Base-by-base conservation (phyloP, 2,888 invertebrate genomes). In the Erynnis tages region DNA sequence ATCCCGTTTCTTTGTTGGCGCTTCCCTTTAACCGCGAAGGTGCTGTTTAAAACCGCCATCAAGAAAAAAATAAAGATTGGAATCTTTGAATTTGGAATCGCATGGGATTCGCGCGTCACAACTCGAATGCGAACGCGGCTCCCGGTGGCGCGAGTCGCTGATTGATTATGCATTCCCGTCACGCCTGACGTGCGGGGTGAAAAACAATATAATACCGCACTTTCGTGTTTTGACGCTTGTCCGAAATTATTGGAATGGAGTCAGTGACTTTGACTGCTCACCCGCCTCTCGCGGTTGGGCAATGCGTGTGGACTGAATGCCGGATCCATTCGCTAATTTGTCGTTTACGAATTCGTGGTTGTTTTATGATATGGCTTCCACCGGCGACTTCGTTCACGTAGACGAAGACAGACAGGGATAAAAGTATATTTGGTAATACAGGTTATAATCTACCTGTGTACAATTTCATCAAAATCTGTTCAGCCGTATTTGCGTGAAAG, bases 121-220 rank as follows among this genome's bases (percentile, higher is more conserved):
- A 63, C 37, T 59, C 64, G 66, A 63, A 58, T 70, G 25, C 38
- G 30, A 49, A 32, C 30, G 73, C 72, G 76, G 72, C 76, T 74
- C 63, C 75, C 71, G n/a, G n/a, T n/a, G n/a, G n/a, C n/a, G n/a
- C n/a, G 82, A 76, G 79, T 85, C 80, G 78, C 85, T 87, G 88
- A 88, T 88, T 86, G 88, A 87, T 88, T 88, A 88, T 86, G 79
- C 82, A 85, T 84, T 85, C 87, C 61, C 70, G 75, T 76, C 82
- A 80, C 78, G 79, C 71, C 64, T 76, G 82, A 78, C 73, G 69
- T 69, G 76, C 62, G 66, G 62, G 63, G 67, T 67, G 69, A 66
- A 68, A 81, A 82, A 82, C 80, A 82, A 81, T 74, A 65, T 62
- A 60, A 64, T 43, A 50, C 50, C 32, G 49, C 41, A 41, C 41